phyloP scores from a whole-genome alignment of 2,888 invertebrate genomes.

The Cosmia pyralina region DNA sequence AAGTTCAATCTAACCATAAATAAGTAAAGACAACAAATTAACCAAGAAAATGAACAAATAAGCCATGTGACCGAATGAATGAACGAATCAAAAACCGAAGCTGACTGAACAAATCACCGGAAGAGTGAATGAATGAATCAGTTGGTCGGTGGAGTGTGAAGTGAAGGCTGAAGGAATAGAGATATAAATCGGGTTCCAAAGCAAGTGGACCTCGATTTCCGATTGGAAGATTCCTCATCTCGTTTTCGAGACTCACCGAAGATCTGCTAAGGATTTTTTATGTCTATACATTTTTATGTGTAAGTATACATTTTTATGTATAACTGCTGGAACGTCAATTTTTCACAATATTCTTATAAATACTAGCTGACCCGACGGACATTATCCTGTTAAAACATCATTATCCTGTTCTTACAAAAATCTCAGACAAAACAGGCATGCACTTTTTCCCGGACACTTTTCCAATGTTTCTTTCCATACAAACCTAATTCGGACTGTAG shows the following conservation, averaged over 20 bases:
- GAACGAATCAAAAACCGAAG: conserved; percentile 37
- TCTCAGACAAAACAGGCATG: no score
- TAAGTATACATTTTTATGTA: neutral
- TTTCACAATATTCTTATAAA: neutral
- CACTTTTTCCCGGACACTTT: no score
- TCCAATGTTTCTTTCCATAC: no score
- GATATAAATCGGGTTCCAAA: conserved; percentile 35
- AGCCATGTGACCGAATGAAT: conserved; percentile 17
- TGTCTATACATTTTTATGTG: no score
- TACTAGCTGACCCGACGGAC: no score
- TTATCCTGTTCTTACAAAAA: no score
- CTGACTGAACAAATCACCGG: conserved; percentile 48
- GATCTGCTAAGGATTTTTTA: conserved; percentile 1
- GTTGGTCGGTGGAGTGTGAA: conserved; percentile 34
- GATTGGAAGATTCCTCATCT: conserved; percentile 38
- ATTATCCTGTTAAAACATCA: no score
- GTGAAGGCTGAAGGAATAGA: conserved; percentile 36
- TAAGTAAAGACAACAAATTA: conserved; percentile 21
- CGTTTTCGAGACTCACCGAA: conserved; percentile 8
- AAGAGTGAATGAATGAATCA: conserved; percentile 47
- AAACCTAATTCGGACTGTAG: no score
- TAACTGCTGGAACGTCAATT: neutral
- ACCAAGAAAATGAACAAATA: conserved; percentile 19
- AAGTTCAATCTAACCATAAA: conserved; percentile 15
- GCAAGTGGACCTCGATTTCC: conserved; percentile 48